Base-by-base conservation (phyloP, 2,888 invertebrate genomes). In the Drosophila helvetica region DNA sequence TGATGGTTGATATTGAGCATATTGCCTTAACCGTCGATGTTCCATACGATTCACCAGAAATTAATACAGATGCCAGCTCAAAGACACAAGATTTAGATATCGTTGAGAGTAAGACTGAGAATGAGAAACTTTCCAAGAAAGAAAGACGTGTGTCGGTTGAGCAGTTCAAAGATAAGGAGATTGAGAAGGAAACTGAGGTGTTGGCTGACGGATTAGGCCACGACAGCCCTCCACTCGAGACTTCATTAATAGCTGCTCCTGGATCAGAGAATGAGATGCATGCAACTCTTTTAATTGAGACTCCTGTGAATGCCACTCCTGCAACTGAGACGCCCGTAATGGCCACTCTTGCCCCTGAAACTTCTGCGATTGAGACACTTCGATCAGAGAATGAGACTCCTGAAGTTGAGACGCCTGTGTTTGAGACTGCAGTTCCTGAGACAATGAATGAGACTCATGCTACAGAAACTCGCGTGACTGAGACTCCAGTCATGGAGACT, bases 1-100 rank as follows among this genome's bases (percentile, higher is more conserved):
- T 58, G 10, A 74, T 75, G 25, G 69, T 76, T 25, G 60, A 80
- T 45, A 74, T 86, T n/a, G 80, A 75, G 6, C 17, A 78, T 48
- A 74, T 86, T 53, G 77, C 83, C 3, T 4, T 59, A 8, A 53
- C 46, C 3, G 74, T 86, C 7, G 80, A 86, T 58, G 55, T 33
- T 6, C 27, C 42, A 7, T 30, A 19, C 17, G 18, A 9, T 8
- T 10, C 12, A 43, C 10, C 27, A 27, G 18, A 33, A 50, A 8
- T 10, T 8, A 3, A 6, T 46, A n/a, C 43, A 1, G 10, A 15
- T 9, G 15, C 4, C 3, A 12, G 6, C 7, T 8, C 18, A 3
- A 10, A 43, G 15, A 15, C 33, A 2, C 18, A 19, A 9, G 25
- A 25, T 8, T 3, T 18, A 10, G 6, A 3, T 10, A 2, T 42